Evolutionary conservation across 2,797 vertebrate species (phyloP).

Genomic region (Varecia variegata): DNA sequence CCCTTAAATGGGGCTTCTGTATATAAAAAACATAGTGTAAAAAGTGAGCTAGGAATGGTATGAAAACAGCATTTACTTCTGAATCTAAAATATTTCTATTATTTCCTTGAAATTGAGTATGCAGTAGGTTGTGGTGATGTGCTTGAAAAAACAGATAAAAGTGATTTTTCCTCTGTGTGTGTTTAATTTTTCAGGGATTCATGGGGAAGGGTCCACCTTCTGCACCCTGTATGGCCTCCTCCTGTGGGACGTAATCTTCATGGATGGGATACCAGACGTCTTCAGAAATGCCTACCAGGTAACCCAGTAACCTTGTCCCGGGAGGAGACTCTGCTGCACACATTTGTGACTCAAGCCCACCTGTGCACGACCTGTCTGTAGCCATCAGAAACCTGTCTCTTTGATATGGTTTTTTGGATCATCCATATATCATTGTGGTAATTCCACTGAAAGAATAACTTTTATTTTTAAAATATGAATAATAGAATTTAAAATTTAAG

Average conservation of each 20-base stretch:
- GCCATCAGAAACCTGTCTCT: background rate
- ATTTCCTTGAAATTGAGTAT: background rate
- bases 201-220: slow-evolving; percentile 97
- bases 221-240: slow-evolving; percentile 92
- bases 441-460: background rate
- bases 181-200: slow-evolving; percentile 88
- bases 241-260: slow-evolving; percentile 95
- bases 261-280: slow-evolving; percentile 92
- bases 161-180: background rate
- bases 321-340: rapidly evolving
- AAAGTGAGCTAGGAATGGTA: background rate
- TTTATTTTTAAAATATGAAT: background rate
- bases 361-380: rapidly evolving
- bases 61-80: background rate
- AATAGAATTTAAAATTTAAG: background rate
- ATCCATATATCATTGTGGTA: background rate
- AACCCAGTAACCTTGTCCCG: background rate
- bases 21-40: background rate
- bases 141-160: background rate
- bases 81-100: background rate
- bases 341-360: rapidly evolving
- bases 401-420: rapidly evolving
- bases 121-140: background rate
- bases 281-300: slow-evolving; percentile 97
- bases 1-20: background rate